A percentile compares a stretch with the other conserved stretches of the same genome.
phyloP scores from a whole-genome alignment of 2,113 vertebrate species.

The Danionella cerebrum region DNA sequence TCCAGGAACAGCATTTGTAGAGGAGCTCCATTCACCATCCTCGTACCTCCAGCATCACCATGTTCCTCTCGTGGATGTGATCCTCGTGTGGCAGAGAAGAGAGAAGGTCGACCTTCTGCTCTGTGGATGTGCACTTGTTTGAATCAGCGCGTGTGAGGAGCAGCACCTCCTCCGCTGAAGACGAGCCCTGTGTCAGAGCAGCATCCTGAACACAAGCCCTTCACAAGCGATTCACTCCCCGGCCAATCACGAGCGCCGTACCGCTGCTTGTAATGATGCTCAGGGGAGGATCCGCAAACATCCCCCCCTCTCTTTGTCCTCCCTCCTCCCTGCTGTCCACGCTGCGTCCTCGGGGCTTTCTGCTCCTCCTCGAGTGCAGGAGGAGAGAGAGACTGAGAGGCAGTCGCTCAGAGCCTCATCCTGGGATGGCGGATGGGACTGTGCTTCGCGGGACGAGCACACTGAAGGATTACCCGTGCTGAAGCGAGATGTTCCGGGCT shows the following conservation, averaged over 20 bases:
- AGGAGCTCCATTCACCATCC: no score
- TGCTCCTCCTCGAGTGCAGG: conserved; percentile 52
- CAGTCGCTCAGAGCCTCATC: conserved; percentile 45
- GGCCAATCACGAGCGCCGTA: conserved; percentile 85
- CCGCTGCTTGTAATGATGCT: conserved; percentile 83
- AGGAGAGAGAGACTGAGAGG: conserved; percentile 33
- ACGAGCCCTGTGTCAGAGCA: conserved; percentile 32
- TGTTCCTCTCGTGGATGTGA: no score
- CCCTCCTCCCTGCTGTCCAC: conserved; percentile 54
- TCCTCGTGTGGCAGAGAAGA: no score
- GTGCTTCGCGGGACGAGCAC: conserved; percentile 46
- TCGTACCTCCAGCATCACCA: no score
- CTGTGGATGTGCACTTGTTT: no score
- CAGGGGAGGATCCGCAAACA: conserved; percentile 77
- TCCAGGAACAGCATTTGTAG: no score
- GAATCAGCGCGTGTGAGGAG: background rate
- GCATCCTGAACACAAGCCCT: conserved; percentile 60
- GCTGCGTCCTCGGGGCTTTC: conserved; percentile 64
- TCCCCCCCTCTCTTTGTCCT: conserved; percentile 21
- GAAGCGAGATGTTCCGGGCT: background rate
- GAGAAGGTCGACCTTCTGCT: no score
- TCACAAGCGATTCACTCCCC: conserved; percentile 27
- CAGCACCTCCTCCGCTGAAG: conserved; percentile 36
- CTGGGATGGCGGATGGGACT: conserved; percentile 63
- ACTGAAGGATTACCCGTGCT: conserved; percentile 2